These are phyloP conservation scores for Ptychochromis oligacanthus DNA, from an alignment of 2,113 vertebrate species.

Conservation along the genomic window DNA sequence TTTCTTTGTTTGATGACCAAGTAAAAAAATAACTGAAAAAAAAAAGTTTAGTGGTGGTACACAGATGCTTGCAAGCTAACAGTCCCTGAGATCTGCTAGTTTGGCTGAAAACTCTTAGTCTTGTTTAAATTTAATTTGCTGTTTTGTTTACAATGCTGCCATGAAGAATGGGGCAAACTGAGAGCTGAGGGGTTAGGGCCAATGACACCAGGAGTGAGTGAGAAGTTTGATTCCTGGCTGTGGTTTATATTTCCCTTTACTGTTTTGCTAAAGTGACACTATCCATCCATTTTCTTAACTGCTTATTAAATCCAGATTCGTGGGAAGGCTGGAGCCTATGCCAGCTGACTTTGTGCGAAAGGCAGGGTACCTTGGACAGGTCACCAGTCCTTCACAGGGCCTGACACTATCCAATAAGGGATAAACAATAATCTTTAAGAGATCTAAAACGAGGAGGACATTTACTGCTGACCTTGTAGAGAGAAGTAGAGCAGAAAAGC, in stretches of 20 bases:
- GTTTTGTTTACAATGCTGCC: not conserved
- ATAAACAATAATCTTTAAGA: not conserved
- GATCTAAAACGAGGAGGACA: not conserved
- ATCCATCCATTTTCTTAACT: not conserved
- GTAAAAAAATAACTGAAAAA: not conserved
- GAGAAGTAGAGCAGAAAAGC: not conserved
- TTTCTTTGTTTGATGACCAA: not conserved
- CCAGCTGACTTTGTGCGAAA: not conserved
- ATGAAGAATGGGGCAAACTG: not conserved
- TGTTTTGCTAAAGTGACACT: not conserved
- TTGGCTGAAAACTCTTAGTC: not conserved
- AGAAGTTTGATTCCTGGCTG: not conserved
- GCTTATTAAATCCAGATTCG: not conserved
- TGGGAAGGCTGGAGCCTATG: not conserved
- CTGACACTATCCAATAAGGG: not conserved
- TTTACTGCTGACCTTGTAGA: not conserved
- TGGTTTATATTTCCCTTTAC: not conserved
- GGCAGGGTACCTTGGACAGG: not conserved
- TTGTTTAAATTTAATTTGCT: not conserved
- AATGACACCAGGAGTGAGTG: not conserved
- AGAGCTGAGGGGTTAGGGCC: not conserved
- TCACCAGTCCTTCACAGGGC: not conserved
- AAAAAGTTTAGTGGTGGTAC: not conserved
- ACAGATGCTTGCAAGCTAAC: not conserved
- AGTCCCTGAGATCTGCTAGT: not conserved